Evolutionary conservation across 2,113 vertebrate species (phyloP).

Genomic region (Myotis lucifugus): DNA sequence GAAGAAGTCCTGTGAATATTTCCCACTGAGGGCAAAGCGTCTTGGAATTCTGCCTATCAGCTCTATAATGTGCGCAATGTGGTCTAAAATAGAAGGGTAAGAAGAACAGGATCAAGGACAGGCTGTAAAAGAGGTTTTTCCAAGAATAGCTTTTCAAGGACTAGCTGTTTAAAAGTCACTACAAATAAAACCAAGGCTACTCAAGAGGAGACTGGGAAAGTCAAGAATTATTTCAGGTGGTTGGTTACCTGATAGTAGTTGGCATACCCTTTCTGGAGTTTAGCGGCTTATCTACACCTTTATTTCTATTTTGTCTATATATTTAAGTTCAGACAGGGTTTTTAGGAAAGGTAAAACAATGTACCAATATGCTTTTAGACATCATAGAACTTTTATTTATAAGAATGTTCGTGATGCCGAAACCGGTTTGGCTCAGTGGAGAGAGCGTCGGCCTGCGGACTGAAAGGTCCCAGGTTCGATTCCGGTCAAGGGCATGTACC

Average conservation of each 20-base stretch:
- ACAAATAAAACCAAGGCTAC: constrained; percentile 41
- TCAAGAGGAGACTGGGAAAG: constrained; percentile 13
- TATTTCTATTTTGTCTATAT: not conserved
- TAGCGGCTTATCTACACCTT: not conserved
- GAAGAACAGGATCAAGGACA: constrained; percentile 68
- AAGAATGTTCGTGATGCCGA: not conserved
- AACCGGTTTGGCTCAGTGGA: too few species aligned
- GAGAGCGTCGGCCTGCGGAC: too few species aligned
- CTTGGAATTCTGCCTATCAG: constrained; percentile 79
- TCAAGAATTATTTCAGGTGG: constrained; percentile 32
- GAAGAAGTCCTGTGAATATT: constrained; percentile 69
- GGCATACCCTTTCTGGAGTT: not conserved
- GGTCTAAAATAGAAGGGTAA: constrained; percentile 86
- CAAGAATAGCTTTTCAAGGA: constrained; percentile 47
- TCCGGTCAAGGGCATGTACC: too few species aligned
- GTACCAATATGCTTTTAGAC: not conserved
- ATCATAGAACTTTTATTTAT: constrained; percentile 37
- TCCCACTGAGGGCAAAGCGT: constrained; percentile 71
- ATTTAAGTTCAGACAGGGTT: not conserved
- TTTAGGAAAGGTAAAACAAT: not conserved
- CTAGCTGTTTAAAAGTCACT: constrained; percentile 20
- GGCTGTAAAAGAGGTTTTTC: not conserved
- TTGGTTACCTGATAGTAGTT: not conserved
- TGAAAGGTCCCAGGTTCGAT: too few species aligned
- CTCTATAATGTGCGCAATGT: constrained; percentile 86